These are phyloP conservation scores for Taphrorychus bicolor DNA, from an alignment of 2,888 invertebrate genomes.

Conservation along the genomic window DNA sequence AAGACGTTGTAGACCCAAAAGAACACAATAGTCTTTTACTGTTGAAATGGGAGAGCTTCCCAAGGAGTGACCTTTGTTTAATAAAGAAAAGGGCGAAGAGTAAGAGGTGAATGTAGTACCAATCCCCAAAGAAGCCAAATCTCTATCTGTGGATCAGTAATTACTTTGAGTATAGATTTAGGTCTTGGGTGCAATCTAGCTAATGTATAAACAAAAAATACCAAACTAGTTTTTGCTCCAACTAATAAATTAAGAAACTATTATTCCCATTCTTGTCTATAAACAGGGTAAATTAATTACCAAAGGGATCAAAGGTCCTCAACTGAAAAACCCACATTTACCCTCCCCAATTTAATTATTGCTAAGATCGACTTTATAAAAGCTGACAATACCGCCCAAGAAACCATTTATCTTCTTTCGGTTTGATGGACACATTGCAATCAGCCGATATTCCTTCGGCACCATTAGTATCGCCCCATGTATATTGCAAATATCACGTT, in stretches of 20 bases:
- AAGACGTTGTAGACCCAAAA: no score
- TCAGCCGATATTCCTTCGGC: neutral
- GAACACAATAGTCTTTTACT: no score
- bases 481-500: neutral
- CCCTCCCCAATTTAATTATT: conserved; percentile 15
- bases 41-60: no score
- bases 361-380: conserved; percentile 6
- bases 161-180: no score
- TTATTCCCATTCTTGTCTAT: neutral
- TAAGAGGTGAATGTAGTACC: no score
- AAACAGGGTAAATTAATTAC: conserved; percentile 18
- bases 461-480: neutral
- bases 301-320: conserved; percentile 17
- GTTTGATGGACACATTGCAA: neutral
- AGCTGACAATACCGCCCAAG: neutral
- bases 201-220: no score
- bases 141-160: no score
- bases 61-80: no score
- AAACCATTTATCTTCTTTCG: conserved; percentile 1
- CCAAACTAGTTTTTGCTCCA: no score
- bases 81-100: no score
- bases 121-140: no score
- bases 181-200: no score
- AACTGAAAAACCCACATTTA: conserved; percentile 9
- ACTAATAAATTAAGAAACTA: neutral